Conservation (phyloP, 30 jellyfish, hydroid and myxozoan species). For the Aurelia sp. region DNA sequence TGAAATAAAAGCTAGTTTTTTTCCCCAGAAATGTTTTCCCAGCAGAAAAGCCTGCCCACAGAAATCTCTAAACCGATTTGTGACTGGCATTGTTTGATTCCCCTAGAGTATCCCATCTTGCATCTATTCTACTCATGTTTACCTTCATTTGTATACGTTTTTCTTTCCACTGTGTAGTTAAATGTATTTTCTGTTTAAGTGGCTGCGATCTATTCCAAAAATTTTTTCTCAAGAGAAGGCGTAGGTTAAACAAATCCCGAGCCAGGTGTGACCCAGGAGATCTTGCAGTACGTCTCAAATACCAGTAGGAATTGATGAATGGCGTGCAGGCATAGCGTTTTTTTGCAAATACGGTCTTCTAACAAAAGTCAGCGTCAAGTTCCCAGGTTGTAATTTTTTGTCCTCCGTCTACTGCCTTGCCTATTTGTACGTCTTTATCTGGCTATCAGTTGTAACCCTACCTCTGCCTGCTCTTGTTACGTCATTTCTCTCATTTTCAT, state of each 20-base stretch:
- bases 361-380: slow-evolving; percentile 8
- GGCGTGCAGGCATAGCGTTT: slow-evolving; percentile 60
- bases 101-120: slow-evolving; percentile 39
- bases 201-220: slow-evolving; percentile 8
- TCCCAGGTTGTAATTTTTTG: not conserved
- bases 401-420: not conserved
- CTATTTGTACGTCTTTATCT: slow-evolving; percentile 31
- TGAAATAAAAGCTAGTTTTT: too few relatives aligned
- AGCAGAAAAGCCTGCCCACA: too few relatives aligned
- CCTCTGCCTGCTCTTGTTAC: not conserved
- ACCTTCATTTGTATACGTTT: too few relatives aligned
- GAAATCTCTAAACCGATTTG: too few relatives aligned
- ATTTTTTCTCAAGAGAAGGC: slow-evolving; percentile 22
- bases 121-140: not conserved
- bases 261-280: too few relatives aligned
- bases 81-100: slow-evolving; percentile 17
- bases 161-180: slow-evolving; percentile 10
- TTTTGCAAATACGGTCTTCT: slow-evolving; percentile 28
- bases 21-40: too few relatives aligned
- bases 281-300: too few relatives aligned
- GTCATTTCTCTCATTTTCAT: slow-evolving; percentile 15
- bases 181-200: slow-evolving; percentile 22
- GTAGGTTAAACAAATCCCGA: not conserved
- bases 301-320: not conserved
- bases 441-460: not conserved